Conservation (phyloP, 2,113 vertebrate genomes). For the Apaloderma vittatum region DNA sequence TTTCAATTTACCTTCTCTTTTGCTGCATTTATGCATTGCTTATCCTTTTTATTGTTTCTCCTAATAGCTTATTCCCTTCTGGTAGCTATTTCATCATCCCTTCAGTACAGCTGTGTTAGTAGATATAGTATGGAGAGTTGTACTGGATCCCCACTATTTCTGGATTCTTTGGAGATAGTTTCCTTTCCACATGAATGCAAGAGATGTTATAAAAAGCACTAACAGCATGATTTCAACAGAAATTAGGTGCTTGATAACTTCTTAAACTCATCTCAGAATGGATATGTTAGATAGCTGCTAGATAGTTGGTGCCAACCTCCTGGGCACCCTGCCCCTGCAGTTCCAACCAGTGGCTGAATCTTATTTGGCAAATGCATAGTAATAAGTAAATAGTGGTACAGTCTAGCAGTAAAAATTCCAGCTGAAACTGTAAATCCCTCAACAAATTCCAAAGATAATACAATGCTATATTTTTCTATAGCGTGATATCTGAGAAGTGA, state of each 20-base stretch:
- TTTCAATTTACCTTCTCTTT: background rate
- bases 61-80: background rate
- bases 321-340: fast-evolving
- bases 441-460: background rate
- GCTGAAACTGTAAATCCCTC: background rate
- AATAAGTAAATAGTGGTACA: background rate
- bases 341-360: background rate
- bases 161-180: background rate
- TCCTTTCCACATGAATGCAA: background rate
- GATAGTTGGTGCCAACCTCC: background rate
- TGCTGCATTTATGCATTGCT: background rate
- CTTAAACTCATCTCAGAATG: background rate
- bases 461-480: background rate
- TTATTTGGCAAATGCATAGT: background rate
- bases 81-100: background rate
- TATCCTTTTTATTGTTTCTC: conserved; percentile 9
- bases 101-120: background rate
- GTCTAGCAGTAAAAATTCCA: background rate
- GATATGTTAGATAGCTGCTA: background rate
- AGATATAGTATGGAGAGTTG: background rate
- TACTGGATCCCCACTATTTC: background rate
- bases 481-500: background rate
- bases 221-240: background rate
- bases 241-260: background rate
- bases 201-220: background rate